These are phyloP conservation scores for Papilio elwesi DNA, from an alignment of 2,888 invertebrate genomes.

Conservation along the genomic window DNA sequence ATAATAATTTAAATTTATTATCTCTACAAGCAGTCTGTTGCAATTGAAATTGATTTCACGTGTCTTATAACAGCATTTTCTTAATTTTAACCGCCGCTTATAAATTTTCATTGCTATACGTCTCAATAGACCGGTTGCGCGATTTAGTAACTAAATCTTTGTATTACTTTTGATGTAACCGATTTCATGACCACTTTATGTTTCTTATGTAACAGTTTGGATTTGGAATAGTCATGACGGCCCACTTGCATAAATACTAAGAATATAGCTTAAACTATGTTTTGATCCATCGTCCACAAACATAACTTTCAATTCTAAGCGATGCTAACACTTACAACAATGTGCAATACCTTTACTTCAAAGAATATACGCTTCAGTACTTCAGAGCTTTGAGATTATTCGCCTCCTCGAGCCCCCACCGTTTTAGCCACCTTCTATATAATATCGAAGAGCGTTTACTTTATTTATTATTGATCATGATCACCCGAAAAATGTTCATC, in stretches of 20 bases:
- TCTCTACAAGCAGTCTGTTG: not conserved
- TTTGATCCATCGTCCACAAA: too few relatives aligned
- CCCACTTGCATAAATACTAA: not conserved
- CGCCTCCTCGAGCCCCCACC: too few relatives aligned
- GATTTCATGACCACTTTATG: conserved; percentile 17
- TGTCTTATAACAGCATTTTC: conserved; percentile 6
- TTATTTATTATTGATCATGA: too few relatives aligned
- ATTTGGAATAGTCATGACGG: not conserved
- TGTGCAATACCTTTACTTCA: too few relatives aligned
- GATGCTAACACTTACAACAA: too few relatives aligned
- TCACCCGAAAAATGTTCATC: too few relatives aligned
- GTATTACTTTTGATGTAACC: conserved; percentile 17
- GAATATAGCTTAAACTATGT: too few relatives aligned
- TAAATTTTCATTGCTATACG: conserved; percentile 24
- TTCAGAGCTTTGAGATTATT: too few relatives aligned
- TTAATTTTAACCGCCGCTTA: conserved; percentile 6
- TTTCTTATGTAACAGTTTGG: conserved; percentile 9
- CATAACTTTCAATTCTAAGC: too few relatives aligned
- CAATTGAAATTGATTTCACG: not conserved
- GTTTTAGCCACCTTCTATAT: too few relatives aligned
- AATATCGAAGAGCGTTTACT: too few relatives aligned
- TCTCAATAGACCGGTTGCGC: conserved; percentile 13
- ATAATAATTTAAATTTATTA: not conserved
- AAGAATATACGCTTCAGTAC: too few relatives aligned
- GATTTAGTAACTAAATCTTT: not conserved